Evolutionary conservation across 2,113 vertebrate species (phyloP), one percentile per base, ranked within the genome.

Genomic region (Bujurquina vittata): DNA sequence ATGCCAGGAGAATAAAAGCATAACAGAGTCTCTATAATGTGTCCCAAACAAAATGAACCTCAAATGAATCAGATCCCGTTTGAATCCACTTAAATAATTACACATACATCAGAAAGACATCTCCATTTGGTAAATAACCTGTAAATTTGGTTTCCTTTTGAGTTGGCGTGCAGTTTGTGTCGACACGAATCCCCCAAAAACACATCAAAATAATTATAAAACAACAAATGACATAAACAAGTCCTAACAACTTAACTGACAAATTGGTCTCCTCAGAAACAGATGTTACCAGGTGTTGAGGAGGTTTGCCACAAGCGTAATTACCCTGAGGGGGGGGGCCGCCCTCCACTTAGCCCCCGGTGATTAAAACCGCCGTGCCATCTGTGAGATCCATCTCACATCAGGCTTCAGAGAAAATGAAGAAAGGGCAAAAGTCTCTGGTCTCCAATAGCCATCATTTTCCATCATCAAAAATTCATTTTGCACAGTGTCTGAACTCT

Each of bases 251-350:
- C 78, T 55, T 14, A 74, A 20, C 29, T 80, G 84, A 85, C 82
- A 84, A 63, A 89, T 75, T 20, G 58, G 69, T 75, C 88, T 84
- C 83, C 77, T 86, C 26, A 18, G 26, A 83, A 86, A 46, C 88
- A 93, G 89, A 87, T 87, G 91, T 89, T 83, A 0, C 67, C 81
- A 84, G 89, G 85, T 85, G 86, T 85, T 10, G 33, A 54, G 58
- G 82, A 79, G 85, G 88, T 57, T 73, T 26, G 17, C 63, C 57
- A 14, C 31, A 3, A 37, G 15, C 20, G 18, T 11, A 9, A n/a
- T 62, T 22, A 26, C 67, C 90, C 87, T 0, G 55, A 65, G 80
- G 83, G 76, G 83, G 76, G 57, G 84, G 9, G 29, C 52, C 59
- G 3, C 72, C 77, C 60, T 80, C 37, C 82, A 62, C 60, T 79